These are phyloP conservation scores for Montipora foliosa DNA, from an alignment of 64 coral and sea anemone species.

Conservation along the genomic window DNA sequence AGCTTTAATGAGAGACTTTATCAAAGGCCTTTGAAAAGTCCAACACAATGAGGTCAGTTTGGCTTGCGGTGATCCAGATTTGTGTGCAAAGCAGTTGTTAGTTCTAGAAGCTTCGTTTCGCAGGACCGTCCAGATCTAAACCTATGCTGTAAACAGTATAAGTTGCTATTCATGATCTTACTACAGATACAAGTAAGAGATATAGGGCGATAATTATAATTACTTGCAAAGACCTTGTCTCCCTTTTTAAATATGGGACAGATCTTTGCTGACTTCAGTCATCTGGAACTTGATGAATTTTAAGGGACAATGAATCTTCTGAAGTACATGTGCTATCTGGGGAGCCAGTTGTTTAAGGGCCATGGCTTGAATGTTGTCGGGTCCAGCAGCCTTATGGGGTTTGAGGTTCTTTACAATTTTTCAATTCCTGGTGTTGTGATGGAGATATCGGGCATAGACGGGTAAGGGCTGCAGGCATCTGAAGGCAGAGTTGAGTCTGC, in stretches of 20 bases:
- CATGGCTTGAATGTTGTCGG: background rate
- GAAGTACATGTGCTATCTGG: background rate
- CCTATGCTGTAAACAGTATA: constrained; percentile 44
- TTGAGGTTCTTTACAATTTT: too few relatives aligned
- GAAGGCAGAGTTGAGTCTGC: too few relatives aligned
- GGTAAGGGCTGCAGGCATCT: too few relatives aligned
- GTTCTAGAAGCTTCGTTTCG: constrained; percentile 44
- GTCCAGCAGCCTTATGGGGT: background rate
- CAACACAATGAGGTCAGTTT: constrained; percentile 41
- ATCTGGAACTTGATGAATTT: constrained; percentile 25
- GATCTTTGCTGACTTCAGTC: constrained; percentile 19
- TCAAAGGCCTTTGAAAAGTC: constrained; percentile 28
- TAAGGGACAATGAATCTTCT: background rate
- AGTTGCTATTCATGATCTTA: constrained; percentile 40
- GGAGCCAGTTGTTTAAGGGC: constrained; percentile 15
- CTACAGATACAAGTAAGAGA: constrained; percentile 56
- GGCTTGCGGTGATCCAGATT: background rate
- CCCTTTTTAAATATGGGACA: constrained; percentile 53
- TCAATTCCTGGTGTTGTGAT: too few relatives aligned
- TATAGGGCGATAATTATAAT: constrained; percentile 68
- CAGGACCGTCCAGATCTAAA: constrained; percentile 30
- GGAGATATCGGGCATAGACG: too few relatives aligned
- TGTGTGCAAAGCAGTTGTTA: background rate
- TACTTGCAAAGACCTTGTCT: constrained; percentile 22
- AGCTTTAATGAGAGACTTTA: too few relatives aligned